A percentile compares a stretch with the other conserved stretches of the same genome.
phyloP scores from a whole-genome alignment of 1,140 invertebrate species.

The Cotesia vestalis region DNA sequence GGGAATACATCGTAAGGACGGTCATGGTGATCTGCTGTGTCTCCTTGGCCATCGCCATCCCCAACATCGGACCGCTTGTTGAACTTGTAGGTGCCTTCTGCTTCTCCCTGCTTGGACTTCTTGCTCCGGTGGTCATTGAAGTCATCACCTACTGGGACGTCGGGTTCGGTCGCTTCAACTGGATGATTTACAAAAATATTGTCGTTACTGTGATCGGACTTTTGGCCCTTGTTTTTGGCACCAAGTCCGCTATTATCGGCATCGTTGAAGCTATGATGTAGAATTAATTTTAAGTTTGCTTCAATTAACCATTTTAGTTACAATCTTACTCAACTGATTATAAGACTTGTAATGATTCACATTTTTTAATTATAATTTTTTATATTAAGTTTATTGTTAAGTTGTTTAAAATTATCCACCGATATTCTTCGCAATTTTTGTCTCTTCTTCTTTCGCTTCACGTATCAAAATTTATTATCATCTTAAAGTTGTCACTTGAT shows the following conservation, averaged over 20 bases:
- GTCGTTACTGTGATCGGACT: slow-evolving; percentile 77
- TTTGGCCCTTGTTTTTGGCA: slow-evolving; percentile 81
- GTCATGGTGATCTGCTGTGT: slow-evolving; percentile 71
- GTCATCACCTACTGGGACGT: slow-evolving; percentile 81
- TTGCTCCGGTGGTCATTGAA: slow-evolving; percentile 91
- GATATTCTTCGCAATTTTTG: too few relatives aligned
- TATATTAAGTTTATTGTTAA: too few relatives aligned
- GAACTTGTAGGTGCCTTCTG: slow-evolving; percentile 93
- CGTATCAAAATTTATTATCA: too few relatives aligned
- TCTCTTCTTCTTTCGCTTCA: too few relatives aligned
- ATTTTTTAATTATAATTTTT: too few relatives aligned
- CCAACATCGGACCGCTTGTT: slow-evolving; percentile 86
- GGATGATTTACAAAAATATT: slow-evolving; percentile 82
- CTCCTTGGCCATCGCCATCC: slow-evolving; percentile 81
- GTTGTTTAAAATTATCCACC: too few relatives aligned
- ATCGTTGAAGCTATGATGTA: slow-evolving; percentile 65
- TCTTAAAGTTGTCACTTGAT: too few relatives aligned
- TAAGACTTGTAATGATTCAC: too few relatives aligned
- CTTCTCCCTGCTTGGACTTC: slow-evolving; percentile 90
- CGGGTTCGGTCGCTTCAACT: slow-evolving; percentile 76
- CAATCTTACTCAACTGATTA: too few relatives aligned
- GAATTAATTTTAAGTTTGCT: neutral
- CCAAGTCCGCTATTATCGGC: slow-evolving; percentile 76
- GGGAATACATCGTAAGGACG: slow-evolving; percentile 81
- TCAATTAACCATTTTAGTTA: too few relatives aligned